phyloP scores from a whole-genome alignment of 2,113 vertebrate species.

The Melanostigma gelatinosum region DNA sequence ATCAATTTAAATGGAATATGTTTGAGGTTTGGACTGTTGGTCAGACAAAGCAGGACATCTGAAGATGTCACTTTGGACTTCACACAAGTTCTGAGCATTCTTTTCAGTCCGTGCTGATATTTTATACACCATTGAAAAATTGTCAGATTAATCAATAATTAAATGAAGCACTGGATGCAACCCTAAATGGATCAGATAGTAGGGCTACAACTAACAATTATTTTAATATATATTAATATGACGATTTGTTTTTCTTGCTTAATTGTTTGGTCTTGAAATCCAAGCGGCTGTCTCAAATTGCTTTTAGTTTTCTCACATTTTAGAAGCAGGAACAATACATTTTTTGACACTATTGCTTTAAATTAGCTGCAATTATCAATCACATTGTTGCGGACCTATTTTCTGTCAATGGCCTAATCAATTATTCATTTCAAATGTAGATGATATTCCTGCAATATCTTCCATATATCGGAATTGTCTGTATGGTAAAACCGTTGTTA shows the following conservation, averaged over 20 bases:
- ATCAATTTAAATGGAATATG: not conserved
- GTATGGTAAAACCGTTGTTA: not conserved
- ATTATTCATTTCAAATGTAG: not conserved
- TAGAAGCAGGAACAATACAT: not conserved
- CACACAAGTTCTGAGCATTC: not conserved
- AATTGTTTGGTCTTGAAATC: not conserved
- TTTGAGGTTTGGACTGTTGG: not conserved
- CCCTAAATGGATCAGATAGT: not conserved
- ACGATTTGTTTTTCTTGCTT: not conserved
- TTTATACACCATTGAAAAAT: not conserved
- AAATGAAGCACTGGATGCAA: not conserved
- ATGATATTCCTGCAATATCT: not conserved
- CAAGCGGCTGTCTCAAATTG: not conserved
- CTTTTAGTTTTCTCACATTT: not conserved
- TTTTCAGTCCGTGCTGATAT: not conserved
- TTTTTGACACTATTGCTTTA: not conserved
- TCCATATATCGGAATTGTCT: not conserved
- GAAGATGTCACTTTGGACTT: not conserved
- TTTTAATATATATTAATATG: not conserved
- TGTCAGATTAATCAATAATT: not conserved
- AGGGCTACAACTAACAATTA: not conserved
- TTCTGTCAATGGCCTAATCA: not conserved
- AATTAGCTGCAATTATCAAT: not conserved
- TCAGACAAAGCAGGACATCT: not conserved
- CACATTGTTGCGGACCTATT: not conserved